Evolutionary conservation across 2,797 vertebrate genomes (phyloP), one percentile per base, ranked within the genome.

Genomic region (Chaenodraco wilsoni): DNA sequence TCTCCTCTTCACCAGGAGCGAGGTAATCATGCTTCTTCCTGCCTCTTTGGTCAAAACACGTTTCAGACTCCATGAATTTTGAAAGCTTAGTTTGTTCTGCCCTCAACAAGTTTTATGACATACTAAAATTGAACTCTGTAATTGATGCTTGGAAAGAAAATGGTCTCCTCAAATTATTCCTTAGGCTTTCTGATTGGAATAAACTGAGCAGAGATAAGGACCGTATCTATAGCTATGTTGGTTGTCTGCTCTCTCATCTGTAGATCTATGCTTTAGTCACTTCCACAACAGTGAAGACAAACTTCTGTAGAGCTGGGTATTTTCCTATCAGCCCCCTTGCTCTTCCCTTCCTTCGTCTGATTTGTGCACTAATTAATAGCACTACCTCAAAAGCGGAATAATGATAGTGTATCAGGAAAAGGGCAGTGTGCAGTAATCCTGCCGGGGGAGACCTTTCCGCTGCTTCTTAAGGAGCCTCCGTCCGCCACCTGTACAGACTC

Each of bases 1-100:
- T 4, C 95, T 96, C 1, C 88, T 98, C 67, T 94, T 99, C 72
- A 99, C 97, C 79, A 95, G 96, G 72, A 97, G 92, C 61, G 97
- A 99, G 96, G 98, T 97, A 95, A 94, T 33, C 31, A 27, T 21
- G 3, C 56, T 44, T 55, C 16, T 46, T 49, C 59, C 7, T 21
- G 9, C n/a, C 19, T 46, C 5, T 5, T 65, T 12, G 62, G 46
- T 57, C 43, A 19, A 41, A 51, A 37, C 33, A 37, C 8, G 7
- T 37, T 37, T 37, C 1, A 33, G 17, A 3, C 8, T 51, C 51
- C 31, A 37, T 37, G 33, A 9, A 37, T 37, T 37, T 37, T 37
- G 8, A 37, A 37, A 37, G 33, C 6, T 9, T 7, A 37, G 33
- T 37, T 2, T 37, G 33, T 27, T 27, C 27, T 27, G 27, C 1